Evolutionary conservation across 2,888 invertebrate genomes (phyloP), one percentile per base, ranked within the genome.

Genomic region (Scaptomyza flava): DNA sequence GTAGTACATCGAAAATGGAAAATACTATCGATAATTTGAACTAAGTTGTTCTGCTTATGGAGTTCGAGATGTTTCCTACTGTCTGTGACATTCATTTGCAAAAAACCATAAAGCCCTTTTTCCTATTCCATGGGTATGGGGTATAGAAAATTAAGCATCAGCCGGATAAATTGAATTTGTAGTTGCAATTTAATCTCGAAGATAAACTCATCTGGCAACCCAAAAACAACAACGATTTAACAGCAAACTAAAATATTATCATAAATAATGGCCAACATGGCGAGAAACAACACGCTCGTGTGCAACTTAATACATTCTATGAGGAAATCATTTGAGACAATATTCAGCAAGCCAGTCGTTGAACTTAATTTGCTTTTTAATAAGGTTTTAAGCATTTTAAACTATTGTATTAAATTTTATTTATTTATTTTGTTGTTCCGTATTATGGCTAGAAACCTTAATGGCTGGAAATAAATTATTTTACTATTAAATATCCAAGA

Each of bases 81-180:
- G 31, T 31, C 9, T 31, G 9, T 31, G 9, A 31, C 8, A 31
- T 31, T 9, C 8, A 31, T 31, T 31, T 31, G 31, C 31, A 31
- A 1, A 31, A 31, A 31, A 9, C 31, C 1, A 31, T 31, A 9
- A 31, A 9, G 8, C 31, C 31, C 9, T 31, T 31, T 8, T 31
- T 31, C 31, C 3, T 6, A 27, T 27, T 6, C 6, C 27, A 27
- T 27, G 27, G 6, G 6, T 27, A 27, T 4, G 6, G 27, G 27
- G 27, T 27, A 27, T 27, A 27, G 0, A 27, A 27, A 6, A 6
- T 56, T 59, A 68, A 59, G n/a, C 34, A 42, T 7, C 38, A 38
- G 54, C 36, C 27, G 20, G 30, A 65, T 58, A 61, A 81, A 68
- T 42, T 64, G 54, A 81, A 72, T 72, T 81, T 77, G 81, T 77